Conservation (phyloP, 2,113 vertebrate genomes). For the Felis chaus region DNA sequence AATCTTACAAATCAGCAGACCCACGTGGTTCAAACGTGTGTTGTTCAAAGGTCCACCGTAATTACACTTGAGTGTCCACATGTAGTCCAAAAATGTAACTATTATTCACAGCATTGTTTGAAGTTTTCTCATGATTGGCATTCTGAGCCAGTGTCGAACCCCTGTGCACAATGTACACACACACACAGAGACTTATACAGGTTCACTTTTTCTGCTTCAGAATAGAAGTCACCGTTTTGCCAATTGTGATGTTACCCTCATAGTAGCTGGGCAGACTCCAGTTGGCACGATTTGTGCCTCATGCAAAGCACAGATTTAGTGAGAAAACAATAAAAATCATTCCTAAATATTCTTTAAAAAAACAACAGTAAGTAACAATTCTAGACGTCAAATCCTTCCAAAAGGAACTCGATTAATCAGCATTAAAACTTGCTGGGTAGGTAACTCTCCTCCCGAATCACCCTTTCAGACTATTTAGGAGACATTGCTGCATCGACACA, state of each 20-base stretch:
- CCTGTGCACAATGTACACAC: fast-evolving
- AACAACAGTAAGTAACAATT: neutral
- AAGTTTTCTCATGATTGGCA: constrained; percentile 10
- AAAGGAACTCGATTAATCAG: neutral
- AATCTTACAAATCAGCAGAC: neutral
- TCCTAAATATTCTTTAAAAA: neutral
- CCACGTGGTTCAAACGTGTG: neutral
- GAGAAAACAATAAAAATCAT: neutral
- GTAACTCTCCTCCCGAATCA: neutral
- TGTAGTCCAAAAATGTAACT: neutral
- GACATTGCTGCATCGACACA: neutral
- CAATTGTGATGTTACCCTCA: neutral
- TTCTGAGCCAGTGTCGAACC: neutral
- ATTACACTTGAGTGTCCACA: neutral
- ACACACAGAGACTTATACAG: no score
- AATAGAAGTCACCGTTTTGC: neutral
- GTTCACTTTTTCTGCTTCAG: neutral
- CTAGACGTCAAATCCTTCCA: neutral
- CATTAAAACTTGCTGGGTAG: neutral
- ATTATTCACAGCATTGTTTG: neutral
- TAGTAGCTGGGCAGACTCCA: neutral
- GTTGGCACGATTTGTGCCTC: neutral
- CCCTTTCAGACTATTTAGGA: neutral
- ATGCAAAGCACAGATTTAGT: neutral
- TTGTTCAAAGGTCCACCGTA: neutral